Conservation (phyloP, 64 coral and sea anemone species). For the Pocillopora damicornis region DNA sequence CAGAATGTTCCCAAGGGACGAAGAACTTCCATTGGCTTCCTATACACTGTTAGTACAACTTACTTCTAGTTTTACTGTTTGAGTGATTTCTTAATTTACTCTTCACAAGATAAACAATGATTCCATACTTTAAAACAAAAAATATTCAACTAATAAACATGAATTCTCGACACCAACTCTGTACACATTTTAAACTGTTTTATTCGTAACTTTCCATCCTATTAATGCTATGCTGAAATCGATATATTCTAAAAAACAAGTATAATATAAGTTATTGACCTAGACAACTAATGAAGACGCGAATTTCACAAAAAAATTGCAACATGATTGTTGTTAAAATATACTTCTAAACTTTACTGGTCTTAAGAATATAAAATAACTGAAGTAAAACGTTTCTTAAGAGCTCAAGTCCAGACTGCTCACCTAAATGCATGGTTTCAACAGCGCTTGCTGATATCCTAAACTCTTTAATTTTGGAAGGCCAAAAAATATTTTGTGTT, state of each 20-base stretch:
- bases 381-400: too few relatives aligned
- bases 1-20: slow-evolving; percentile 30
- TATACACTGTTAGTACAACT: slow-evolving; percentile 39
- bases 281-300: not conserved
- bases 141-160: not conserved
- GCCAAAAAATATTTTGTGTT: not conserved
- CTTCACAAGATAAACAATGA: too few relatives aligned
- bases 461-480: too few relatives aligned
- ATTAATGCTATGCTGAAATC: not conserved
- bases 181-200: not conserved
- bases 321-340: not conserved
- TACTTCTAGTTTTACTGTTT: not conserved
- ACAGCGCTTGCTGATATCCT: too few relatives aligned
- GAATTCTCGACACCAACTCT: not conserved
- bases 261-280: not conserved
- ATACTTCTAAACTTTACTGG: too few relatives aligned
- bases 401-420: too few relatives aligned
- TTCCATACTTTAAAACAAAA: too few relatives aligned
- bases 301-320: too few relatives aligned
- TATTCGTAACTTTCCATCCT: too few relatives aligned
- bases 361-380: too few relatives aligned
- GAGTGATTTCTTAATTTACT: not conserved
- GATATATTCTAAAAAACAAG: not conserved
- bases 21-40: slow-evolving; percentile 34
- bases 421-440: too few relatives aligned